A percentile compares a stretch with the other conserved stretches of the same genome.
These are phyloP conservation scores for Aplochiton taeniatus DNA, from an alignment of 2,797 vertebrate genomes.

Conservation along the genomic window DNA sequence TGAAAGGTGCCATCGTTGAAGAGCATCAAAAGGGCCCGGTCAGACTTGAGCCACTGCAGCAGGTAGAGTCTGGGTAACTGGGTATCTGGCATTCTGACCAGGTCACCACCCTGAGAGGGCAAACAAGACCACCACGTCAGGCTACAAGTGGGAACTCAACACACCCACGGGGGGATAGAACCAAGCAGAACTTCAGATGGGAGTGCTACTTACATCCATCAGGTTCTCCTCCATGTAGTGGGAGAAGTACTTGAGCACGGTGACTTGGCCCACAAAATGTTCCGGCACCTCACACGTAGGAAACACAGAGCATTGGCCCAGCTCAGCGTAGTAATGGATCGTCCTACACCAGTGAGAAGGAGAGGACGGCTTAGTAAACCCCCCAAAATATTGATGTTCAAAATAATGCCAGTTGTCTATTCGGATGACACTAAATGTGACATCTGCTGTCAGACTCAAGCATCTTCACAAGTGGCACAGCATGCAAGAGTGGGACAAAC, in stretches of 20 bases:
- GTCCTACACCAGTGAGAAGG: slow-evolving; percentile 73
- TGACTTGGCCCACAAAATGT: slow-evolving; percentile 94
- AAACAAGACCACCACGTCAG: slow-evolving; percentile 25
- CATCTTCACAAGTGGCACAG: background rate
- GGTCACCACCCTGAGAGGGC: slow-evolving; percentile 87
- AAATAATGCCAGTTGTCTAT: slow-evolving; percentile 6
- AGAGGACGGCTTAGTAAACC: slow-evolving; percentile 19
- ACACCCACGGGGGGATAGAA: too few species aligned
- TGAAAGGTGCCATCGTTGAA: slow-evolving; percentile 99
- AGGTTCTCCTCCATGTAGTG: slow-evolving; percentile 99
- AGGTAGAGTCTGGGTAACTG: slow-evolving; percentile 91
- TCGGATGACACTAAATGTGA: background rate
- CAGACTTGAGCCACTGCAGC: slow-evolving; percentile 97
- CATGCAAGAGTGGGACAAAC: background rate
- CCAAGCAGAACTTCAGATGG: too few species aligned
- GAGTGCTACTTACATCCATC: slow-evolving; percentile 90
- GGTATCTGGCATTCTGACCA: slow-evolving; percentile 84
- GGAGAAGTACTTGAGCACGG: slow-evolving; percentile 96
- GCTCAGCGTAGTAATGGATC: slow-evolving; percentile 93
- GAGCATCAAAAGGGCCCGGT: slow-evolving; percentile 98
- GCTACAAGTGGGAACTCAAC: slow-evolving; percentile 6
- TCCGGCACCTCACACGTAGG: slow-evolving; percentile 88
- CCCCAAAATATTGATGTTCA: slow-evolving; percentile 10
- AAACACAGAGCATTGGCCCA: slow-evolving; percentile 92
- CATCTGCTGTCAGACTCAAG: background rate